These are phyloP conservation scores for Lerema accius DNA, from an alignment of 1,140 invertebrate genomes.

Conservation along the genomic window DNA sequence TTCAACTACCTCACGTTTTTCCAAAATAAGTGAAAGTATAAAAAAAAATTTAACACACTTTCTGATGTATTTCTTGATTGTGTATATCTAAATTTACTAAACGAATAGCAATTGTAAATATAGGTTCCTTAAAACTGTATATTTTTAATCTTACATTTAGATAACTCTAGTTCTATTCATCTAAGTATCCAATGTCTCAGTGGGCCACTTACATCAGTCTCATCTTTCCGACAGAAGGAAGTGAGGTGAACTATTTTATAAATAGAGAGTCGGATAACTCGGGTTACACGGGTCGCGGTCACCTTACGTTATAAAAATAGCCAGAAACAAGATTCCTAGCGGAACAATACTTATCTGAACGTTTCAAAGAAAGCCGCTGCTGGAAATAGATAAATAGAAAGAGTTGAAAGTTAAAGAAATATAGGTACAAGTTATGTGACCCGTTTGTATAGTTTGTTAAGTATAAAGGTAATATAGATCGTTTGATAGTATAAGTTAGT, in stretches of 20 bases:
- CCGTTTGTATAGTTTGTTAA: background rate
- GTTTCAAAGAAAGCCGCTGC: constrained; percentile 53
- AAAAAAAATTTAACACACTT: too few relatives aligned
- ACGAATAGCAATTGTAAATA: background rate
- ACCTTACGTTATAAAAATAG: constrained; percentile 62
- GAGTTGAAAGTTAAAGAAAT: too few relatives aligned
- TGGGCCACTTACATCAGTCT: constrained; percentile 42
- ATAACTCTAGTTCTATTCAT: background rate
- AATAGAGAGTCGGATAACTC: constrained; percentile 62
- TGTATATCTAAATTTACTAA: too few relatives aligned
- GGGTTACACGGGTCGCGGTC: constrained; percentile 58
- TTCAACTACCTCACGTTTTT: too few relatives aligned
- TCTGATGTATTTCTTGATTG: too few relatives aligned
- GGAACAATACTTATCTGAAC: constrained; percentile 72
- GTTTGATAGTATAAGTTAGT: too few relatives aligned
- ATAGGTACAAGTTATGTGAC: constrained; percentile 14
- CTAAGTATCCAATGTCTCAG: background rate
- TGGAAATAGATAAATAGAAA: too few relatives aligned
- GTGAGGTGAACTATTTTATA: constrained; percentile 63
- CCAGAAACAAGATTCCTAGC: constrained; percentile 68
- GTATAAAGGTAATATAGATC: too few relatives aligned
- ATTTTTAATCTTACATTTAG: background rate
- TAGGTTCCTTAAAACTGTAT: background rate
- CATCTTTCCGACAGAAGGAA: constrained; percentile 56
- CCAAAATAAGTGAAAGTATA: too few relatives aligned